Conservation (phyloP, 1,140 invertebrate genomes). For the Condylostylus longicornis region DNA sequence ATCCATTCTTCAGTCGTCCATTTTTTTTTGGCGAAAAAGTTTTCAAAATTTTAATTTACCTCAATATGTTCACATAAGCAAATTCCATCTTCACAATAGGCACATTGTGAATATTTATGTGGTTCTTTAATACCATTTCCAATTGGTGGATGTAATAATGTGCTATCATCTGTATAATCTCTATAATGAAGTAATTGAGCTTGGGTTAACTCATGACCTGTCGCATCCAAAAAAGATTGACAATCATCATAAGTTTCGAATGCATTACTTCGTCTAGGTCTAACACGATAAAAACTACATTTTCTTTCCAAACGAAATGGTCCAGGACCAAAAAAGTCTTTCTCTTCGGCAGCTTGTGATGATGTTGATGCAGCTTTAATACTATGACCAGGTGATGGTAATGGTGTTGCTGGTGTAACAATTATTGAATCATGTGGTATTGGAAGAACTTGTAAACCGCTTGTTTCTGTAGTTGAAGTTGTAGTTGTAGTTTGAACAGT, state of each 20-base stretch:
- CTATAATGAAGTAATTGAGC: too few relatives aligned
- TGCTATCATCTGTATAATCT: too few relatives aligned
- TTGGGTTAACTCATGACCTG: neutral
- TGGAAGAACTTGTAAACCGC: conserved; percentile 15
- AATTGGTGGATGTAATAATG: too few relatives aligned
- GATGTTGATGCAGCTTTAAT: conserved; percentile 16
- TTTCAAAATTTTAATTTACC: conserved; percentile 16
- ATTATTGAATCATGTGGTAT: conserved; percentile 29
- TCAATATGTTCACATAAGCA: conserved; percentile 31
- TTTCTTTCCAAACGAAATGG: conserved; percentile 30
- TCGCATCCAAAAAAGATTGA: too few relatives aligned
- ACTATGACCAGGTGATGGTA: conserved; percentile 28
- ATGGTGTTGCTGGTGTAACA: conserved; percentile 31
- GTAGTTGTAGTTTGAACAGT: too few relatives aligned
- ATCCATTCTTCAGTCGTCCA: neutral
- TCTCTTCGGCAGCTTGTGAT: conserved; percentile 10
- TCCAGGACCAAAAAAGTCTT: conserved; percentile 19
- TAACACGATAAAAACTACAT: conserved; percentile 31
- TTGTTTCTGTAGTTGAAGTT: neutral
- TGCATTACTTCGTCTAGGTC: conserved; percentile 22
- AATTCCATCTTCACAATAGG: conserved; percentile 31
- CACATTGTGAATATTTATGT: conserved; percentile 14
- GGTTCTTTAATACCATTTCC: too few relatives aligned
- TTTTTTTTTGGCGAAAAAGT: neutral
- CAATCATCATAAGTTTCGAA: conserved; percentile 14